phyloP scores from a whole-genome alignment of 2,888 invertebrate genomes.

The Thereva nobilitata region DNA sequence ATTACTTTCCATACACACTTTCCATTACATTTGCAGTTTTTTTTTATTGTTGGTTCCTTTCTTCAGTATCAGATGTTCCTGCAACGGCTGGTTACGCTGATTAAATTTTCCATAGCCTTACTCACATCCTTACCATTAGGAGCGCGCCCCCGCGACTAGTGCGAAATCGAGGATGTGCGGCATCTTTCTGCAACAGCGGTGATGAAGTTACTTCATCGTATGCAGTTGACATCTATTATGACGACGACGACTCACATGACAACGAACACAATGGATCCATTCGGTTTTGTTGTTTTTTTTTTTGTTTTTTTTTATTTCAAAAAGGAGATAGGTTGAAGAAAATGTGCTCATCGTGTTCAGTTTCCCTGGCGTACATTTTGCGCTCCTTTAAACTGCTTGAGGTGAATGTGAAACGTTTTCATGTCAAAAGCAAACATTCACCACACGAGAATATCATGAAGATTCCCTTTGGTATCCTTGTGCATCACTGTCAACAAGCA shows the following conservation, averaged over 20 bases:
- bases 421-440: constrained; percentile 33
- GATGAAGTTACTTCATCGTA: constrained; percentile 20
- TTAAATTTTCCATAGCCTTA: not conserved
- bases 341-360: constrained; percentile 16
- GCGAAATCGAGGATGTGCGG: constrained; percentile 1
- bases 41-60: not conserved
- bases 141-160: not conserved
- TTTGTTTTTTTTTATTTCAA: not conserved
- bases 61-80: not conserved
- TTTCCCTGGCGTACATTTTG: constrained; percentile 20
- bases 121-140: not conserved
- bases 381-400: constrained; percentile 35
- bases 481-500: constrained; percentile 26
- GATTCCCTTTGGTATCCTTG: constrained; percentile 15
- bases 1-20: not conserved
- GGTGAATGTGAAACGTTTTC: constrained; percentile 34
- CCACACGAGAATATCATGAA: constrained; percentile 16
- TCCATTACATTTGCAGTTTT: not conserved
- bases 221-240: constrained; percentile 34
- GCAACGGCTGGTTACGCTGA: not conserved
- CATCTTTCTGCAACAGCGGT: constrained; percentile 13
- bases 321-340: constrained; percentile 20
- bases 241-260: constrained; percentile 29
- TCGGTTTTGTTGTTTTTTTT: constrained; percentile 9
- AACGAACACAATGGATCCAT: constrained; percentile 25